These are phyloP conservation scores for Siphlonurus alternatus DNA, from an alignment of 2,888 invertebrate species.

Conservation along the genomic window DNA sequence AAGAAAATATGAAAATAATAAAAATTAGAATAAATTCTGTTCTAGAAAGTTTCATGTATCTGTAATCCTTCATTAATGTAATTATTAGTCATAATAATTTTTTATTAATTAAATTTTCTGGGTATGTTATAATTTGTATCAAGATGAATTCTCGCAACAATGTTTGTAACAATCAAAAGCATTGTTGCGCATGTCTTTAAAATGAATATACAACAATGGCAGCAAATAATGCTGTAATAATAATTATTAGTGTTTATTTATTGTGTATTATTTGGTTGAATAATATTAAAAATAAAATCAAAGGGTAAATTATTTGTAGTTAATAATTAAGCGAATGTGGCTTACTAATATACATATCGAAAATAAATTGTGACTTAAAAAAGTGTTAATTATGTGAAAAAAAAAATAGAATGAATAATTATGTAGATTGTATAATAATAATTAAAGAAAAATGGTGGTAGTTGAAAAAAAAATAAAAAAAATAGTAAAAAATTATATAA, in stretches of 20 bases:
- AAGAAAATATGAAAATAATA: neutral
- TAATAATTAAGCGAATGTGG: slow-evolving; percentile 1
- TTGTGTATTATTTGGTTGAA: neutral
- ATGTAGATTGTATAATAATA: neutral
- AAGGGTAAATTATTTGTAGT: neutral
- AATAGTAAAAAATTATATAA: neutral
- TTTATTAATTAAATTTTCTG: neutral
- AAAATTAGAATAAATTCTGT: neutral
- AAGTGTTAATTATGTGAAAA: neutral
- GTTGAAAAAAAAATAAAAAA: neutral
- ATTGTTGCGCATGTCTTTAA: neutral
- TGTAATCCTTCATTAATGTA: neutral
- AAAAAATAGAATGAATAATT: neutral
- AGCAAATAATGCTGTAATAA: too few relatives aligned
- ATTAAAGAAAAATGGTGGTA: neutral
- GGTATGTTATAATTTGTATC: too few relatives aligned
- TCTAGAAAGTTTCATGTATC: neutral
- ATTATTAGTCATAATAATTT: neutral
- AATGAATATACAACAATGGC: too few relatives aligned
- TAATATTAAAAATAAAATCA: neutral
- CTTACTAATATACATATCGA: neutral
- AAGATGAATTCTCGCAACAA: neutral
- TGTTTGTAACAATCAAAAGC: neutral
- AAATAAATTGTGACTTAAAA: slow-evolving; percentile 1
- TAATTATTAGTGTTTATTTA: too few relatives aligned